phyloP scores from a whole-genome alignment of 2,888 invertebrate genomes.

The Brenthis daphne region DNA sequence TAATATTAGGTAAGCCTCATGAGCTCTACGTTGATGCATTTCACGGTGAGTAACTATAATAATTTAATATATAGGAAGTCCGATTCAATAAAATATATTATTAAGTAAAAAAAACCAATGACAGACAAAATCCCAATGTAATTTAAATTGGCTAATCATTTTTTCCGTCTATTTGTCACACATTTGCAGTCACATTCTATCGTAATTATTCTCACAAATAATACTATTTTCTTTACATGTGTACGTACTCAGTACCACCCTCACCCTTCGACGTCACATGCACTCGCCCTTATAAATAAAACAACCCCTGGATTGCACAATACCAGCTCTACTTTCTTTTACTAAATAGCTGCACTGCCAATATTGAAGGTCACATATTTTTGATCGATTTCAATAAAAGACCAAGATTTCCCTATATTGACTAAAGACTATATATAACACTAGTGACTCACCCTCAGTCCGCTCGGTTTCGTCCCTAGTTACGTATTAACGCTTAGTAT shows the following conservation, averaged over 20 bases:
- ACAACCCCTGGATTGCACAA: conserved; percentile 36
- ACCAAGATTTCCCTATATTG: too few relatives aligned
- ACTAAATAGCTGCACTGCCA: conserved; percentile 17
- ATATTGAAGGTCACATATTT: conserved; percentile 28
- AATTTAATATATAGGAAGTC: too few relatives aligned
- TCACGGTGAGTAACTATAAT: too few relatives aligned
- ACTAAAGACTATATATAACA: too few relatives aligned
- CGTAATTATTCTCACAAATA: conserved; percentile 7
- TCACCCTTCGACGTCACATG: conserved; percentile 54
- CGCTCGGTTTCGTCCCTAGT: too few relatives aligned
- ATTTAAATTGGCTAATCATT: neutral
- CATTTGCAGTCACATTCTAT: conserved; percentile 2
- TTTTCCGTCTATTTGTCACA: neutral
- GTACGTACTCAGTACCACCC: conserved; percentile 32
- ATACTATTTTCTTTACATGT: conserved; percentile 3
- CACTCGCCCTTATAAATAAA: conserved; percentile 61
- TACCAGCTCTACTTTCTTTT: conserved; percentile 19
- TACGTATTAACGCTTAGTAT: too few relatives aligned
- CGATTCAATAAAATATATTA: too few relatives aligned
- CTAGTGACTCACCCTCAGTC: too few relatives aligned
- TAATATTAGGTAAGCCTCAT: too few relatives aligned
- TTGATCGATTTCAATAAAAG: neutral
- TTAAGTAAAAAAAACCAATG: too few relatives aligned
- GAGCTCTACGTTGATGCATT: too few relatives aligned
- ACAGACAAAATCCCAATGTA: too few relatives aligned